phyloP scores from a whole-genome alignment of 2,888 invertebrate genomes.

The Kuschelorhynchus macadamiae region DNA sequence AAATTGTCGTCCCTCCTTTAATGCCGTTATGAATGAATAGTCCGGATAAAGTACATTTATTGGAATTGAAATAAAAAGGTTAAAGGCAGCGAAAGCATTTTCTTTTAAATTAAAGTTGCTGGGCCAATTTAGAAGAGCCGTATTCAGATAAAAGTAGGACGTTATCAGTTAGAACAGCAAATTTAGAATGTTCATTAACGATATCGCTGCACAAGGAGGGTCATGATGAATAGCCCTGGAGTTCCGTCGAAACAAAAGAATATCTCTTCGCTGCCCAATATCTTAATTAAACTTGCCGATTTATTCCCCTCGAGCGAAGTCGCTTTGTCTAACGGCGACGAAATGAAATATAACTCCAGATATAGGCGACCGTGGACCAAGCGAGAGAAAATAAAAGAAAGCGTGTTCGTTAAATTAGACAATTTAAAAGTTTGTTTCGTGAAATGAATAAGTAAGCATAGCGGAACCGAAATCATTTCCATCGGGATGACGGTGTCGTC shows the following conservation, averaged over 20 bases:
- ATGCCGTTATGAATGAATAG: too few relatives aligned
- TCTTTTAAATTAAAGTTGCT: constrained; percentile 38
- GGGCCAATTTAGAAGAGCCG: constrained; percentile 49
- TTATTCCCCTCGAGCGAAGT: constrained; percentile 65
- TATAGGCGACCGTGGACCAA: constrained; percentile 46
- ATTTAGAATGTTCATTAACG: constrained; percentile 69
- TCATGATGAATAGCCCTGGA: constrained; percentile 66
- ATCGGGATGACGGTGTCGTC: constrained; percentile 67
- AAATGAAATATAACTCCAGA: constrained; percentile 64
- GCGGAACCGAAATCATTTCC: constrained; percentile 65
- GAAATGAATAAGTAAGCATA: constrained; percentile 70
- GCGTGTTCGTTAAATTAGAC: constrained; percentile 68
- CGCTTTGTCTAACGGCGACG: constrained; percentile 63
- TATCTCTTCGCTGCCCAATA: constrained; percentile 68
- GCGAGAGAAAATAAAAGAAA: constrained; percentile 46
- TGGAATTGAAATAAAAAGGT: constrained; percentile 1
- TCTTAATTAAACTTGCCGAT: constrained; percentile 72
- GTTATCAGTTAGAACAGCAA: constrained; percentile 63
- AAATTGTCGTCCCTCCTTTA: too few relatives aligned
- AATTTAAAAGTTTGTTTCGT: constrained; percentile 70
- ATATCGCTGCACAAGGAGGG: constrained; percentile 62
- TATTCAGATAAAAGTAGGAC: constrained; percentile 55
- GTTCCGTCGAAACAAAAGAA: constrained; percentile 68
- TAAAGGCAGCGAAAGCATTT: constrained; percentile 16
- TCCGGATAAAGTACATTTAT: too few relatives aligned